These are phyloP conservation scores for Ibidorhyncha struthersii DNA, from an alignment of 2,113 vertebrate genomes.

Conservation along the genomic window DNA sequence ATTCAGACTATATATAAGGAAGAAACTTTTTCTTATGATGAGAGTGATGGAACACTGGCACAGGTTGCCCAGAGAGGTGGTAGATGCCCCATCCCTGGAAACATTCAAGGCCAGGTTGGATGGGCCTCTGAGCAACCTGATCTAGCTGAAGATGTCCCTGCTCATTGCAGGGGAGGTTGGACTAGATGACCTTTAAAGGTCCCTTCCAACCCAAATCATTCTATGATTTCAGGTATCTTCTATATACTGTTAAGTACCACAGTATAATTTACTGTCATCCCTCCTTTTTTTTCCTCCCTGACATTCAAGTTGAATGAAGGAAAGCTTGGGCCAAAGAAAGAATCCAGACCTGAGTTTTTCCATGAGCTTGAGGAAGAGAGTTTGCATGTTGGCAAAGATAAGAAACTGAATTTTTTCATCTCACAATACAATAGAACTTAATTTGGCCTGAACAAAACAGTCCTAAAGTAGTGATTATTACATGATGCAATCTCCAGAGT, in stretches of 20 bases:
- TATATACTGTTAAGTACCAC: background rate
- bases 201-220: background rate
- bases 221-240: background rate
- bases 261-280: background rate
- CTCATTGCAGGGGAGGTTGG: background rate
- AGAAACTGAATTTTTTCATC: background rate
- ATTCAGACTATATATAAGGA: background rate
- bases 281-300: background rate
- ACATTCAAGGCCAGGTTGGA: background rate
- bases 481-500: background rate
- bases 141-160: background rate
- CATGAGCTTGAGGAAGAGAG: background rate
- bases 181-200: background rate
- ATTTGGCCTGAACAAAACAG: background rate
- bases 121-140: rapidly evolving
- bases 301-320: background rate
- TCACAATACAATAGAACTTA: background rate
- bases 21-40: background rate
- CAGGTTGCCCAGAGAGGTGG: background rate
- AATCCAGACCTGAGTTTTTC: background rate
- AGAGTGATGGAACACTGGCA: background rate
- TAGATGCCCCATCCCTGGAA: background rate
- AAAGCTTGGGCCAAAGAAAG: background rate
- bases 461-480: background rate
- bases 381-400: background rate